Evolutionary conservation across 2,113 vertebrate species (phyloP).

Genomic region (Motacilla tschutschensis): DNA sequence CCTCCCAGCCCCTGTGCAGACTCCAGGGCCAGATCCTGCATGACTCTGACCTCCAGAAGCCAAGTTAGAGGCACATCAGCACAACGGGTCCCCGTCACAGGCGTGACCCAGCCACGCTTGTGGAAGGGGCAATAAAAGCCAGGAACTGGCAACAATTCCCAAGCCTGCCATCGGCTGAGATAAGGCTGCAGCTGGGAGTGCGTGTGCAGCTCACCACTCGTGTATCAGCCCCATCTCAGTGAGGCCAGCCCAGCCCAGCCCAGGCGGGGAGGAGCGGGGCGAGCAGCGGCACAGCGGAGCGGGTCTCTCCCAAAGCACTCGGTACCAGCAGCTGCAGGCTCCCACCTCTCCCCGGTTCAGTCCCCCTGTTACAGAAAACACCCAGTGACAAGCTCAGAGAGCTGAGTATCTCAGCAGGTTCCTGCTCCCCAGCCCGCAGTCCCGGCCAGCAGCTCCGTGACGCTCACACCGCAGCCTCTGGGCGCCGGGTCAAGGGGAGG

Average conservation of each 20-base stretch:
- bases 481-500: rapidly evolving
- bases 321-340: not conserved
- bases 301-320: rapidly evolving
- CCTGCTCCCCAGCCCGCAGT: not conserved
- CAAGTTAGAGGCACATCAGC: not conserved
- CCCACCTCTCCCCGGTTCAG: not conserved
- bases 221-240: not conserved
- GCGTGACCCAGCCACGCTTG: not conserved
- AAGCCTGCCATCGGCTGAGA: not conserved
- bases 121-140: not conserved
- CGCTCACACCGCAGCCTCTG: rapidly evolving
- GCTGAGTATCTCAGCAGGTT: not conserved
- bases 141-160: not conserved
- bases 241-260: not conserved
- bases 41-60: not conserved
- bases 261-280: rapidly evolving
- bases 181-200: not conserved
- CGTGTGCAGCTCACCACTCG: not conserved
- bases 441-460: rapidly evolving
- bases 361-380: rapidly evolving
- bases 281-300: not conserved
- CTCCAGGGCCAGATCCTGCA: not conserved
- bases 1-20: not conserved
- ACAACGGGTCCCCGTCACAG: not conserved
- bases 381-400: rapidly evolving